These are phyloP conservation scores for Himalopsyche tibetana DNA, from an alignment of 2,888 invertebrate species.

Conservation along the genomic window DNA sequence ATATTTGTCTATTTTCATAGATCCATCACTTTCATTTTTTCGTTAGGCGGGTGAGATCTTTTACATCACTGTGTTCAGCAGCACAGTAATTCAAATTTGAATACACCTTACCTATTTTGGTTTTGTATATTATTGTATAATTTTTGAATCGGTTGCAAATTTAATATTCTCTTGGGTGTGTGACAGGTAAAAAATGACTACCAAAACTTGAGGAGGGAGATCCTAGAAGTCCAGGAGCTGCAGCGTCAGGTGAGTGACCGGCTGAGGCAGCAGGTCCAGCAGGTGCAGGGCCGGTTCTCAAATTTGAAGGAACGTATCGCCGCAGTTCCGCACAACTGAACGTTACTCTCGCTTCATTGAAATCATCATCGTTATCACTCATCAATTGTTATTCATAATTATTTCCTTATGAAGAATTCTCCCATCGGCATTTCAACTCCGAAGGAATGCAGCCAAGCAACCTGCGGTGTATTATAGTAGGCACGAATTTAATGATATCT, in stretches of 20 bases:
- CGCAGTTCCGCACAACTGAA: constrained; percentile 73
- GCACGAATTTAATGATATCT: neutral
- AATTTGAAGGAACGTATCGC: constrained; percentile 83
- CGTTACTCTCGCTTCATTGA: neutral
- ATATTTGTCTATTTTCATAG: no score
- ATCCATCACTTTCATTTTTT: no score
- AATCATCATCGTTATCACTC: neutral
- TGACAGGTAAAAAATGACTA: constrained; percentile 84
- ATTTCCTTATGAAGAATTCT: neutral
- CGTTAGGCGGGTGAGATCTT: no score
- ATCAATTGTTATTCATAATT: neutral
- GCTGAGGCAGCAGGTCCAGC: constrained; percentile 83
- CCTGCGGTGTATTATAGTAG: neutral
- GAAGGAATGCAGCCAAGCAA: constrained; percentile 34
- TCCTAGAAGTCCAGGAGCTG: constrained; percentile 87
- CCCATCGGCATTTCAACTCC: neutral
- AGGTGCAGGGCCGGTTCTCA: constrained; percentile 86
- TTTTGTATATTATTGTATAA: no score
- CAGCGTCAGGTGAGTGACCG: constrained; percentile 87
- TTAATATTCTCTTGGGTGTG: neutral
- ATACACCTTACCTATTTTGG: no score
- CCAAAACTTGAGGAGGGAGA: constrained; percentile 85
- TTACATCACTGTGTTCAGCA: no score
- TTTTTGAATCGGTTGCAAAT: no score
- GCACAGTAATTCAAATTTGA: no score